phyloP scores from a whole-genome alignment of 2,113 vertebrate species.

The Oreochromis niloticus region DNA sequence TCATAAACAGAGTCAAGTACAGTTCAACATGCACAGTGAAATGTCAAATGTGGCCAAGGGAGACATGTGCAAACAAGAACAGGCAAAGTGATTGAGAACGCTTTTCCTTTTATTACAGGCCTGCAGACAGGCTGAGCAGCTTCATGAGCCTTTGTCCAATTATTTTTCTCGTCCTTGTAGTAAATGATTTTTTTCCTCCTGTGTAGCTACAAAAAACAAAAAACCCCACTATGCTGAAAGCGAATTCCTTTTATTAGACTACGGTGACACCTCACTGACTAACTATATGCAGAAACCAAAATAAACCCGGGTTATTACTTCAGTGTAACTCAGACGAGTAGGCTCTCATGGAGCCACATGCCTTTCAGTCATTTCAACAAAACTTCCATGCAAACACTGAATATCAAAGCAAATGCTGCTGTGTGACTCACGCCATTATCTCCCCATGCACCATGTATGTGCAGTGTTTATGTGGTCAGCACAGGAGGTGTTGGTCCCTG shows the following conservation, averaged over 20 bases:
- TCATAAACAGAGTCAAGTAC: background rate
- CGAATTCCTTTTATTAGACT: background rate
- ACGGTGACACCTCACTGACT: background rate
- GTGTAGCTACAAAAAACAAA: background rate
- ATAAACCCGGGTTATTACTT: background rate
- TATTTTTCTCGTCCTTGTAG: background rate
- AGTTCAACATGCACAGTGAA: background rate
- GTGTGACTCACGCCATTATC: background rate
- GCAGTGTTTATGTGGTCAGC: background rate
- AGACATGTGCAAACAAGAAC: background rate
- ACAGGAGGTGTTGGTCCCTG: background rate
- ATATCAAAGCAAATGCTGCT: background rate
- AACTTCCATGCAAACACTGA: background rate
- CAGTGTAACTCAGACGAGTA: background rate
- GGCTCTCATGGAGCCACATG: background rate
- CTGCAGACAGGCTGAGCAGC: background rate
- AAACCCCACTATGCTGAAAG: background rate
- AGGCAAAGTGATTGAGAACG: background rate
- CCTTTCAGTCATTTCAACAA: background rate
- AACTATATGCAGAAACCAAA: background rate
- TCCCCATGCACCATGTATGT: background rate
- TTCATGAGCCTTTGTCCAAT: background rate
- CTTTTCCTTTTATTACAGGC: background rate
- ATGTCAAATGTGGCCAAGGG: background rate
- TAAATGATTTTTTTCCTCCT: background rate